Base-by-base conservation (phyloP, 2,888 invertebrate species). In the Nezara viridula region DNA sequence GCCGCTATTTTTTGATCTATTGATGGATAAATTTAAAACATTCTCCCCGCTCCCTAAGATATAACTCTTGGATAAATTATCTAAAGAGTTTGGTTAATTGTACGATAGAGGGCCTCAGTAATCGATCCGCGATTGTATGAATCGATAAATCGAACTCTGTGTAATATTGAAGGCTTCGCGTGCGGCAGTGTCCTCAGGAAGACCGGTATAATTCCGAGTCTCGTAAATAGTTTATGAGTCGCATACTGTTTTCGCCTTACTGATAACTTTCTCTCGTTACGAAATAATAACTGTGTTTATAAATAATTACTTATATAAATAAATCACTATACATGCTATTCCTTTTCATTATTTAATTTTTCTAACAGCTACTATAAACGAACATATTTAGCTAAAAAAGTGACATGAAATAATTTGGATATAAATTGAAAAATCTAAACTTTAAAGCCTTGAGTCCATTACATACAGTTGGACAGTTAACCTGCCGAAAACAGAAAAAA, bases 1-100 rank as follows among this genome's bases (percentile, higher is more conserved):
- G 1, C 21, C 21, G 14, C 7, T 73, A 19, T 37, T 73, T 32
- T 73, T 73, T 37, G 27, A 27, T 0, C 32, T 21, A 73, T 73
- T 37, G 66, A 37, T 73, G 66, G 32, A 66, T 66, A 66, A 10
- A 66, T 66, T 32, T 19, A 27, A 5, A 32, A 32, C n/a, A 27
- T 44, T 44, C 44, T 10, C 44, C 44, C 10, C 44, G 7, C 44
- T 44, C 44, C 44, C 27, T 10, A 1, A 21, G 6, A 37, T 12
- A 60, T 27, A 60, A n/a, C 55, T n/a, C n/a, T 55, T n/a, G 27
- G 60, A 21, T 73, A 73, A 73, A 73, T 73, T 73, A 73, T 73
- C 66, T 37, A 21, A 73, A 7, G 66, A 9, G 32, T 14, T 4
- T n/a, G 60, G 37, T 37, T 73, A 73, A 73, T 73, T 73, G 32